Conservation (phyloP, 1,140 invertebrate genomes). For the Pogonomyrmex barbatus region DNA sequence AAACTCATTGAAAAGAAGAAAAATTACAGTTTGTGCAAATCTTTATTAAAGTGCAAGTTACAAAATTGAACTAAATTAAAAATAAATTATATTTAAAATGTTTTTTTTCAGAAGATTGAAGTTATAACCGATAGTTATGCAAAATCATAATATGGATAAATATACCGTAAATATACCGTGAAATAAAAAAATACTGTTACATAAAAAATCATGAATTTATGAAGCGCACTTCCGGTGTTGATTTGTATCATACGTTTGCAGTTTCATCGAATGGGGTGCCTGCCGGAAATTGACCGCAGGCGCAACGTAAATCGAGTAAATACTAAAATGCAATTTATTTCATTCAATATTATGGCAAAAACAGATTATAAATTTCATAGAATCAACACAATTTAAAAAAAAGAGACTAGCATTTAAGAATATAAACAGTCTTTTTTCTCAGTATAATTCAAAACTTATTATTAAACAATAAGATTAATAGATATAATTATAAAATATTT, state of each 20-base stretch:
- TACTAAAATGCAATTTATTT: background rate
- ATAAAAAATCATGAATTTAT: slow-evolving; percentile 43
- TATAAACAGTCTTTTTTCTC: background rate
- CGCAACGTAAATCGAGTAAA: slow-evolving; percentile 64
- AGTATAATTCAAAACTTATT: background rate
- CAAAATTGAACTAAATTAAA: slow-evolving; percentile 10
- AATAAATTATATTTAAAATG: background rate
- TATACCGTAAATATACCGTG: background rate
- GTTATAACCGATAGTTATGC: background rate
- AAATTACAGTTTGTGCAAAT: background rate
- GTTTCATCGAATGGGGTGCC: slow-evolving; percentile 6
- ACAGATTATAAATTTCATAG: background rate
- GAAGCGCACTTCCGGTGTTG: slow-evolving; percentile 30
- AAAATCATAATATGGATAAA: slow-evolving; percentile 6
- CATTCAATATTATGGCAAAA: slow-evolving; percentile 7
- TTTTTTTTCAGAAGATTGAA: background rate
- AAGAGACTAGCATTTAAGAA: background rate
- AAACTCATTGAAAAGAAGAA: slow-evolving; percentile 12
- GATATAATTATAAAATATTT: background rate
- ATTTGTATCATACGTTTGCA: slow-evolving; percentile 63
- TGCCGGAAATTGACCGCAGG: slow-evolving; percentile 58
- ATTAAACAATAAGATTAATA: background rate
- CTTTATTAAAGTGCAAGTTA: background rate
- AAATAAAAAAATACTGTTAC: background rate
- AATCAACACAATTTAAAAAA: background rate